These are phyloP conservation scores for Phrynocephalus guinanensis DNA, from an alignment of 2,797 vertebrate genomes.

Conservation along the genomic window DNA sequence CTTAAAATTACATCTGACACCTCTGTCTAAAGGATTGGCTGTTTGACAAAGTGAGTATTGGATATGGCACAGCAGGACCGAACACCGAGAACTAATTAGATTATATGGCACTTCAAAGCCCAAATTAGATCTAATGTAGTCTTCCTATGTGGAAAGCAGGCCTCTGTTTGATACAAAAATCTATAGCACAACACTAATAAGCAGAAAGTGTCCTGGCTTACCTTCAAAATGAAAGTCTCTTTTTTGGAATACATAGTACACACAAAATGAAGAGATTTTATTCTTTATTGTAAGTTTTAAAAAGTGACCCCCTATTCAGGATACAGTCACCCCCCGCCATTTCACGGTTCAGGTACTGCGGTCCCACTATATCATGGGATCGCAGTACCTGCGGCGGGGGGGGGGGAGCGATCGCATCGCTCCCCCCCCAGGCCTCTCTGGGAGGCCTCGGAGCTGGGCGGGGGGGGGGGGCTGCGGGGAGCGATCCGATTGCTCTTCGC, in stretches of 20 bases:
- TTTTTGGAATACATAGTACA: neutral
- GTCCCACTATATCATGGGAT: too few relatives aligned
- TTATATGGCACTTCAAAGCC: constrained; percentile 16
- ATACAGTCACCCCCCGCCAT: neutral
- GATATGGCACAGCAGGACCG: neutral
- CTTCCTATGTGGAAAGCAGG: constrained; percentile 9
- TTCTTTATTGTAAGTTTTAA: neutral
- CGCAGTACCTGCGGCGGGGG: too few relatives aligned
- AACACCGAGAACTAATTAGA: constrained; percentile 34
- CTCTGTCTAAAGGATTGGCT: constrained; percentile 25
- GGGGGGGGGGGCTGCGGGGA: too few relatives aligned
- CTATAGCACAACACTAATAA: neutral
- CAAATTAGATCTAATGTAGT: constrained; percentile 17
- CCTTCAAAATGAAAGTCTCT: constrained; percentile 9
- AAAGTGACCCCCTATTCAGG: neutral
- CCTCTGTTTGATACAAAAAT: neutral
- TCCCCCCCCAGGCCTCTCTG: too few relatives aligned
- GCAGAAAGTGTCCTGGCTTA: neutral
- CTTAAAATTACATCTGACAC: constrained; percentile 21
- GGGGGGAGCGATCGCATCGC: too few relatives aligned
- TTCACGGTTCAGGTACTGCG: too few relatives aligned
- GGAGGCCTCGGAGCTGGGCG: too few relatives aligned
- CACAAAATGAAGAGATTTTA: neutral
- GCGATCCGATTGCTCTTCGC: too few relatives aligned
- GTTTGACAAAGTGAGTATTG: constrained; percentile 19